Conservation (phyloP, 2,797 vertebrate species). For the Luscinia luscinia region DNA sequence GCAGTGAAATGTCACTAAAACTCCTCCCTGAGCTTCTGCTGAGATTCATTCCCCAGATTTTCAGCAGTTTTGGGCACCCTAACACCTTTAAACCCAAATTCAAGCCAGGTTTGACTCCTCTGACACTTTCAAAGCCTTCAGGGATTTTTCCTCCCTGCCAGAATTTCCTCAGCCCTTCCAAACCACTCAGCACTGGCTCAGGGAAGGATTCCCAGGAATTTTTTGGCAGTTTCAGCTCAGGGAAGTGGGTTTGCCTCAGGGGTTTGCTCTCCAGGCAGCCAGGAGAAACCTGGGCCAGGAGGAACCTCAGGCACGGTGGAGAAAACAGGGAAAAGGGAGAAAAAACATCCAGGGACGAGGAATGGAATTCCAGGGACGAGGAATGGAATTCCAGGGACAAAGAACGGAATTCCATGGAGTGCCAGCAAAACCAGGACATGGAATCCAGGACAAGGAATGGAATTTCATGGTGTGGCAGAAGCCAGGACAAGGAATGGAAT, state of each 20-base stretch:
- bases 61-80: background rate
- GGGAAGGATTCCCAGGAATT: accelerated
- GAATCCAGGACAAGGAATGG: no score
- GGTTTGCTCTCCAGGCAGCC: background rate
- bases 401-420: no score
- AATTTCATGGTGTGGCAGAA: background rate
- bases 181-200: accelerated
- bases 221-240: background rate
- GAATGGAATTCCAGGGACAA: background rate
- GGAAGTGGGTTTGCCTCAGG: background rate
- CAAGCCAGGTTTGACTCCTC: background rate
- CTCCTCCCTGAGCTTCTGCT: background rate
- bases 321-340: background rate
- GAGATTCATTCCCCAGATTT: background rate
- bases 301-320: background rate
- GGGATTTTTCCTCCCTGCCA: background rate
- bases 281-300: background rate
- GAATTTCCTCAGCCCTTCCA: background rate
- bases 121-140: background rate
- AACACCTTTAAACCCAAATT: background rate
- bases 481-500: background rate
- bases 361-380: no score
- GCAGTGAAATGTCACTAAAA: accelerated
- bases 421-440: background rate
- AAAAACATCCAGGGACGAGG: background rate